A percentile compares a stretch with the other conserved stretches of the same genome.
These are phyloP conservation scores for Drosophila kambysellisi DNA, from an alignment of 2,888 invertebrate species.

Conservation along the genomic window DNA sequence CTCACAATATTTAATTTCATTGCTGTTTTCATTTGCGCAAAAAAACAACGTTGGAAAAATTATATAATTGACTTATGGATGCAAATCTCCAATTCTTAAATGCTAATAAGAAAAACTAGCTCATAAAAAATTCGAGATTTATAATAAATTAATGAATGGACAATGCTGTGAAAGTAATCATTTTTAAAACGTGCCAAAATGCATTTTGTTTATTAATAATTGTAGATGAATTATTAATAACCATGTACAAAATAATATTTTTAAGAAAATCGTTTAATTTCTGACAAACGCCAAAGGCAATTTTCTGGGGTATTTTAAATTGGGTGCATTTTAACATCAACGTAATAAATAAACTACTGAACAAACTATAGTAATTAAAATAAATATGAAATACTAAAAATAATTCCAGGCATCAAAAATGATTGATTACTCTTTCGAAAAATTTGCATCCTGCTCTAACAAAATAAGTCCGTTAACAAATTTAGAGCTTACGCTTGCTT, in stretches of 20 bases:
- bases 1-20: background rate
- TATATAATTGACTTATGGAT: background rate
- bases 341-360: background rate
- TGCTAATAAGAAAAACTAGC: background rate
- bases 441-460: constrained; percentile 19
- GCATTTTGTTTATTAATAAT: background rate
- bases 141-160: background rate
- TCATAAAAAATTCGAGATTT: background rate
- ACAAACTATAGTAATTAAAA: background rate
- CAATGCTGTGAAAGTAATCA: background rate
- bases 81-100: background rate
- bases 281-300: background rate
- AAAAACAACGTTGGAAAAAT: background rate
- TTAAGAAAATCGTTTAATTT: background rate
- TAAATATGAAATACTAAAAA: background rate
- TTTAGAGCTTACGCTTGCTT: constrained; percentile 21
- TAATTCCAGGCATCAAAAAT: background rate
- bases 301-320: background rate
- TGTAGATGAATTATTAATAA: background rate
- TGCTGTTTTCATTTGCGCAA: background rate
- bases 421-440: constrained; percentile 13
- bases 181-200: background rate
- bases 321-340: background rate
- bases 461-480: constrained; percentile 35
- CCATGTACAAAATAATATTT: background rate